Percentiles rank a stretch among this genome's conserved stretches.
Evolutionary conservation across 1,140 invertebrate species (phyloP).

Genomic region (Pseudomyrmex gracilis): DNA sequence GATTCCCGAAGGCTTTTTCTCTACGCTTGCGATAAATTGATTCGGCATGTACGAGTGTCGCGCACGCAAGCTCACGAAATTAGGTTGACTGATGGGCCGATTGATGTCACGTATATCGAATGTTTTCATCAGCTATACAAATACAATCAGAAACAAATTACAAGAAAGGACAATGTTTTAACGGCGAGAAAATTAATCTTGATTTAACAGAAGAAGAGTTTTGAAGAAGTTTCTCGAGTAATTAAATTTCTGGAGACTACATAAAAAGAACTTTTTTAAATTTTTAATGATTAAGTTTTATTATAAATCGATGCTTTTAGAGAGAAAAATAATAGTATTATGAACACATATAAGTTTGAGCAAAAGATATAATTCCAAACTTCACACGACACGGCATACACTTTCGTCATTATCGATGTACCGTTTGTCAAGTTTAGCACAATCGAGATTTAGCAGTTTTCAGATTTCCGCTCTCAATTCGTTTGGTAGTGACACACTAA

Average conservation of each 20-base stretch:
- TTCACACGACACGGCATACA: background rate
- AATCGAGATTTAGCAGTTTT: constrained; percentile 1
- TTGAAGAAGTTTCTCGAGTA: no score
- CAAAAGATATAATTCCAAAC: background rate
- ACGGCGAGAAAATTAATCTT: no score
- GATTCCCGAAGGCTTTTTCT: constrained; percentile 24
- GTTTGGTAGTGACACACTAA: constrained; percentile 38
- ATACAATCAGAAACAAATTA: constrained; percentile 1
- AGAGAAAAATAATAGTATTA: no score
- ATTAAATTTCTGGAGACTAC: no score
- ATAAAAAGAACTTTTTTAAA: background rate
- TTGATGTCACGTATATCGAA: constrained; percentile 8
- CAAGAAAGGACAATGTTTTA: background rate
- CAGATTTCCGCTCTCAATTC: constrained; percentile 35
- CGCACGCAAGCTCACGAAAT: constrained; percentile 2
- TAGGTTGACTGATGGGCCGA: background rate
- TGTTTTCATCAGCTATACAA: background rate
- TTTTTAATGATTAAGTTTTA: background rate
- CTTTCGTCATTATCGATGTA: constrained; percentile 41
- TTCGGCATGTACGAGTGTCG: constrained; percentile 24
- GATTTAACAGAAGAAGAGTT: no score
- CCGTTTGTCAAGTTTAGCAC: constrained; percentile 52
- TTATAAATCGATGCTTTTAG: background rate
- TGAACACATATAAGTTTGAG: no score
- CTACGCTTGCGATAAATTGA: constrained; percentile 39